Conservation (phyloP, 2,113 vertebrate species). For the Heterocephalus glaber region DNA sequence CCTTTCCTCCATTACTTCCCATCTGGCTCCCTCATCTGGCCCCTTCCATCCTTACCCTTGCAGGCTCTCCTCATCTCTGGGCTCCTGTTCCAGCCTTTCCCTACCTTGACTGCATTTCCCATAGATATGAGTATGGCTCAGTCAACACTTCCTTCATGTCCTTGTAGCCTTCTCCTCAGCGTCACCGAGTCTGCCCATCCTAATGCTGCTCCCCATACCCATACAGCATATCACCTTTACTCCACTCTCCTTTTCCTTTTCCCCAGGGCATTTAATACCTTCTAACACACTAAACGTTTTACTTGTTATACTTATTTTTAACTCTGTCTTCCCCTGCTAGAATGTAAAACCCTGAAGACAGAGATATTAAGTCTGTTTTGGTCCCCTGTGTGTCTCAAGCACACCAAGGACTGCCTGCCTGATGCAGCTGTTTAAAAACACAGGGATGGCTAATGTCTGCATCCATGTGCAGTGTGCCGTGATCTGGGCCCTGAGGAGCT, state of each 20-base stretch:
- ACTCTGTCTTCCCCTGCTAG: not conserved
- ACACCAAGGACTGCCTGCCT: not conserved
- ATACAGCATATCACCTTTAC: not conserved
- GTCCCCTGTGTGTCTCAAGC: not conserved
- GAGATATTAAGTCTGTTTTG: not conserved
- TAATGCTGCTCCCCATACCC: not conserved
- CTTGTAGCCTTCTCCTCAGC: not conserved
- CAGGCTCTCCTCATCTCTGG: not conserved
- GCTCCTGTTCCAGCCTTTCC: not conserved
- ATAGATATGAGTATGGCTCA: not conserved
- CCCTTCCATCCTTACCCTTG: not conserved
- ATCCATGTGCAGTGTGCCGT: too few species aligned
- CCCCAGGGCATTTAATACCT: not conserved
- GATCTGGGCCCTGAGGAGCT: not conserved
- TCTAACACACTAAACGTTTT: not conserved
- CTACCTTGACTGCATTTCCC: not conserved
- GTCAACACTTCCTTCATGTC: not conserved
- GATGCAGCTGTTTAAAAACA: not conserved
- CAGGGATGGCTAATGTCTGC: not conserved
- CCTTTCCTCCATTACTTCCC: not conserved
- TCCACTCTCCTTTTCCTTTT: not conserved
- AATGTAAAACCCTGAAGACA: not conserved
- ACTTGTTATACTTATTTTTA: not conserved
- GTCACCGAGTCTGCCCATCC: not conserved
- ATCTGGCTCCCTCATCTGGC: not conserved